These are phyloP conservation scores for Bothrops jararaca DNA, from an alignment of 2,113 vertebrate species.

Conservation along the genomic window DNA sequence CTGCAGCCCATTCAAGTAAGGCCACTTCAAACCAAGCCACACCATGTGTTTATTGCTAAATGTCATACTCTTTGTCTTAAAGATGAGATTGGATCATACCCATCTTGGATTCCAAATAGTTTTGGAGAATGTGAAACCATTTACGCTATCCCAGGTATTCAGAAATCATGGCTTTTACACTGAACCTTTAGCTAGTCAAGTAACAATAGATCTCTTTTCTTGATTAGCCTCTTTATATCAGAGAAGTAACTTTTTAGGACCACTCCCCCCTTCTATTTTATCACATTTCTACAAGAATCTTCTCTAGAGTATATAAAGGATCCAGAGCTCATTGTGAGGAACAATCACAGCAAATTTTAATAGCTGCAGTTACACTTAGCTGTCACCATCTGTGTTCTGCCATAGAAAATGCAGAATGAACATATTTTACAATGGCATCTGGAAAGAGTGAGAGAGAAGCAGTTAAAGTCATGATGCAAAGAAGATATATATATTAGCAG, in stretches of 20 bases:
- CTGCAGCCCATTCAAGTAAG: not conserved
- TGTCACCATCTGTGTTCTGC: slow-evolving; percentile 64
- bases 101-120: not conserved
- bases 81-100: not conserved
- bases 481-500: not conserved
- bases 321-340: slow-evolving; percentile 53
- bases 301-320: slow-evolving; percentile 42
- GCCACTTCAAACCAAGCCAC: not conserved
- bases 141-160: not conserved
- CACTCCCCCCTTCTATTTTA: slow-evolving; percentile 6
- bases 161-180: not conserved
- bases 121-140: not conserved
- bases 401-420: slow-evolving; percentile 63
- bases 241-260: not conserved
- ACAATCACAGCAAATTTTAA: slow-evolving; percentile 66
- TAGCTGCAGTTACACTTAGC: slow-evolving; percentile 59
- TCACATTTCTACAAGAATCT: slow-evolving; percentile 4
- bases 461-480: slow-evolving; percentile 20
- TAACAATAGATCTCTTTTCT: not conserved
- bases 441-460: slow-evolving; percentile 31
- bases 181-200: not conserved
- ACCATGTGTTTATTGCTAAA: not conserved
- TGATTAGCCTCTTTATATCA: slow-evolving; percentile 7
- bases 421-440: slow-evolving; percentile 55
- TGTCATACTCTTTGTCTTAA: not conserved